Base-by-base conservation (phyloP, 2,797 vertebrate genomes). In the Rhinella marina region DNA sequence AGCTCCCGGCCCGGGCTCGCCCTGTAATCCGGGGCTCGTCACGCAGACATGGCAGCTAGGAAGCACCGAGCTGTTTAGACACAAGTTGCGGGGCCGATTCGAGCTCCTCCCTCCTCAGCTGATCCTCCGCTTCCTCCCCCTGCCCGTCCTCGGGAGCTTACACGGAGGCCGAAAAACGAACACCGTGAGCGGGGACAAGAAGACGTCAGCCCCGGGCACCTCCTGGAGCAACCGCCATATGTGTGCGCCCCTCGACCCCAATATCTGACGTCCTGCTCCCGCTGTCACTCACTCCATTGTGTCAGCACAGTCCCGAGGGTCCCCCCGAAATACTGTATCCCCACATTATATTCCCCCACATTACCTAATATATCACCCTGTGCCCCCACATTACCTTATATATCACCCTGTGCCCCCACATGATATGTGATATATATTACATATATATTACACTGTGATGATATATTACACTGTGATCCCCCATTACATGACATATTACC, bases 91-190 rank as follows among this genome's bases (percentile, higher is more conserved):
- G 82, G 85, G 76, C 77, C 64, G 75, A 52, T 72, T 87, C 86
- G 59, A 57, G 25, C 92, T 73, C 90, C 90, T 72, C 29, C 75
- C 85, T 90, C 87, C 87, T 91, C 92, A 92, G 94, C 95, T 95
- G 94, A 94, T 93, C 91, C 88, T 88, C 93, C 91, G 94, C 94
- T 85, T 85, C 82, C 86, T 88, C 84, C 86, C 86, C 66, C 82
- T 64, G 68, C 59, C 68, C 21, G 56, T 52, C 57, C 72, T 72
- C 72, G 23, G 61, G 80, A 81, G 54, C 79, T 8, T 6, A 73
- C 23, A 78, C 77, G 32, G 25, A 11, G 75, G 56, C 59, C 80
- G 8, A 61, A 1, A 21, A 4, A 21, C 75, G 21, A 12, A 27
- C 10, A 80, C 78, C 56, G 23, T 41, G 41, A 41, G 56, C 25